Conservation (phyloP, 2,113 vertebrate genomes). For the Xenopus tropicalis region DNA sequence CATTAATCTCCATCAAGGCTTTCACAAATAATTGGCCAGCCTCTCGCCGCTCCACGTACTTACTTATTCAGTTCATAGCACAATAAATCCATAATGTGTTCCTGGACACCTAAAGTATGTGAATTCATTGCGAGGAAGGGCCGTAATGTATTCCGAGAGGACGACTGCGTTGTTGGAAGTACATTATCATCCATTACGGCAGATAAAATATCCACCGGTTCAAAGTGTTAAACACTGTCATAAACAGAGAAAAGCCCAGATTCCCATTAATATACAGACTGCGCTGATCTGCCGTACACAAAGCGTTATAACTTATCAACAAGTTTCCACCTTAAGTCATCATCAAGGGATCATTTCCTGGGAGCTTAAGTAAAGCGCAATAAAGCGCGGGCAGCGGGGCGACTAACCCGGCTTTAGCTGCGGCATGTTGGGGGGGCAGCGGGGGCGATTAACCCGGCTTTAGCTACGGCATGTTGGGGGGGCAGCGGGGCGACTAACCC, state of each 20-base stretch:
- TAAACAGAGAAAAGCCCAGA: conserved; percentile 35
- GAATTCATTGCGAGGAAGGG: conserved; percentile 28
- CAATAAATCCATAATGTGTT: conserved; percentile 36
- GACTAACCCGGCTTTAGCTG: conserved; percentile 11
- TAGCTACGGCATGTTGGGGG: no score
- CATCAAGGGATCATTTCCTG: conserved; percentile 30
- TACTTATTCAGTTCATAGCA: conserved; percentile 37
- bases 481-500: background rate
- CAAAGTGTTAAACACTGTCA: conserved; percentile 41
- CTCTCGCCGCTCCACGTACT: conserved; percentile 16
- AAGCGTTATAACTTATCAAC: conserved; percentile 39
- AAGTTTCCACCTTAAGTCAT: conserved; percentile 37
- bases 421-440: background rate
- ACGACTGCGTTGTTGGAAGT: conserved; percentile 36
- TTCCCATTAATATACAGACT: conserved; percentile 42
- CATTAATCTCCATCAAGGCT: conserved; percentile 19
- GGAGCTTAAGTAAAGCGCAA: conserved; percentile 15
- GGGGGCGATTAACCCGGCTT: background rate
- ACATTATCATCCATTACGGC: conserved; percentile 44
- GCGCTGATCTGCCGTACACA: conserved; percentile 26
- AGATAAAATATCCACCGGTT: conserved; percentile 42
- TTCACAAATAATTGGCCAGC: conserved; percentile 28
- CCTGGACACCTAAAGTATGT: conserved; percentile 37
- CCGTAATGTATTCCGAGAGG: conserved; percentile 35
- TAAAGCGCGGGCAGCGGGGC: conserved; percentile 10